These are phyloP conservation scores for Empis livida DNA, from an alignment of 2,888 invertebrate genomes.

Conservation along the genomic window DNA sequence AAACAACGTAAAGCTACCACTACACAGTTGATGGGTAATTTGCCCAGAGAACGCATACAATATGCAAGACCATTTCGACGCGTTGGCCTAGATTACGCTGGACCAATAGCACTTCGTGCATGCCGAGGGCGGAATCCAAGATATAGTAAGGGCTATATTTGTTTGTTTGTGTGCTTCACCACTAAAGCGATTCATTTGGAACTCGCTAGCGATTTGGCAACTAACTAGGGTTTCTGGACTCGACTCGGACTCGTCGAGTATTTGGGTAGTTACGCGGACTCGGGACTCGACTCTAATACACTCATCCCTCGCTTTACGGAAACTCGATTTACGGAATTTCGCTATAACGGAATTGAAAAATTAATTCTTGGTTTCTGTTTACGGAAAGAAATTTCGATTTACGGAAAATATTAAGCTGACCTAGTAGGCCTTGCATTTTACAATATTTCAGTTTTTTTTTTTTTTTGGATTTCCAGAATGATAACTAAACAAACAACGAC, in stretches of 20 bases:
- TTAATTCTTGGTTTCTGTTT: no score
- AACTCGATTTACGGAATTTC: no score
- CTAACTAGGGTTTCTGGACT: neutral
- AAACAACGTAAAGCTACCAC: neutral
- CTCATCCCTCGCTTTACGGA: neutral
- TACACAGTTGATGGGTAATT: constrained; percentile 1
- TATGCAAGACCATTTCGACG: no score
- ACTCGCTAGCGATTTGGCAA: neutral
- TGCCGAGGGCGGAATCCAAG: neutral
- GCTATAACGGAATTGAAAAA: no score
- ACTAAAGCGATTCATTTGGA: neutral
- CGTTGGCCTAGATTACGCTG: constrained; percentile 4
- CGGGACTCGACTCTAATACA: neutral
- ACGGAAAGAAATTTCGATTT: no score
- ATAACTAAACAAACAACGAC: no score
- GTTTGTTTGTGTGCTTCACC: neutral
- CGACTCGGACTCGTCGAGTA: neutral
- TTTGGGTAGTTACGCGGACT: neutral
- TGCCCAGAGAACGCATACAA: neutral
- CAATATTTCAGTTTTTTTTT: no score
- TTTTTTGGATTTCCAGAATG: no score
- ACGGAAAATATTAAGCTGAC: no score
- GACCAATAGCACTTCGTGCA: constrained; percentile 1
- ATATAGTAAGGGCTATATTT: neutral
- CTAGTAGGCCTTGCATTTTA: no score